A percentile compares a stretch with the other conserved stretches of the same genome.
These are phyloP conservation scores for Drosophila murphyi DNA, from an alignment of 1,140 invertebrate genomes.

Conservation along the genomic window DNA sequence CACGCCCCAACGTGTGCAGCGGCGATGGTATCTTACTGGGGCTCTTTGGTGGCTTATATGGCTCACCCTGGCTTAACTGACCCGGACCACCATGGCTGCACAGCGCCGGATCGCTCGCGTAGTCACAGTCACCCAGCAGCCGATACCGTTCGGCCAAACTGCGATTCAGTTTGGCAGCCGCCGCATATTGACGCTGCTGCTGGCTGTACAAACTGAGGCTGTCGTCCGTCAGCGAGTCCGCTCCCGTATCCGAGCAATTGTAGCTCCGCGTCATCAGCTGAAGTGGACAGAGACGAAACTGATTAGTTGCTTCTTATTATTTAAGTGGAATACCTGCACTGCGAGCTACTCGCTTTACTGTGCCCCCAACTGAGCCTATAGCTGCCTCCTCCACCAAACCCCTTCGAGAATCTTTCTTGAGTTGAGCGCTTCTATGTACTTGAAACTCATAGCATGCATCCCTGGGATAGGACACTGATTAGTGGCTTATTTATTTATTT, in stretches of 20 bases:
- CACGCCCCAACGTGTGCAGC: constrained; percentile 85
- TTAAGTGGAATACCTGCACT: no score
- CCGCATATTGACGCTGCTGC: constrained; percentile 57
- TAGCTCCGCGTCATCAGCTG: constrained; percentile 83
- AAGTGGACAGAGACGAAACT: neutral
- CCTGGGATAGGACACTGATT: no score
- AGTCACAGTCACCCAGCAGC: constrained; percentile 77
- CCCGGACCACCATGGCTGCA: constrained; percentile 57
- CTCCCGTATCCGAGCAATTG: constrained; percentile 73
- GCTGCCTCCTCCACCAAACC: no score
- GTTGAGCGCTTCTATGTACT: no score
- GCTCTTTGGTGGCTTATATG: constrained; percentile 86
- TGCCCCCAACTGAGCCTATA: no score
- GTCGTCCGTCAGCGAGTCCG: constrained; percentile 76
- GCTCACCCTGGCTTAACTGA: constrained; percentile 20
- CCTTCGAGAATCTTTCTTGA: no score
- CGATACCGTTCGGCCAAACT: constrained; percentile 73
- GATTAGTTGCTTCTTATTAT: neutral
- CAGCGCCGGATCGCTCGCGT: constrained; percentile 79
- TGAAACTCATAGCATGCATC: no score
- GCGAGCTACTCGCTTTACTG: no score
- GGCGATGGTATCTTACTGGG: constrained; percentile 88
- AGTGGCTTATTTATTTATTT: no score
- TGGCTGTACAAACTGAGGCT: constrained; percentile 74
- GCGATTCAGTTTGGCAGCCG: constrained; percentile 69